These are phyloP conservation scores for Nyctibius grandis DNA, from an alignment of 2,797 vertebrate species.

Conservation along the genomic window DNA sequence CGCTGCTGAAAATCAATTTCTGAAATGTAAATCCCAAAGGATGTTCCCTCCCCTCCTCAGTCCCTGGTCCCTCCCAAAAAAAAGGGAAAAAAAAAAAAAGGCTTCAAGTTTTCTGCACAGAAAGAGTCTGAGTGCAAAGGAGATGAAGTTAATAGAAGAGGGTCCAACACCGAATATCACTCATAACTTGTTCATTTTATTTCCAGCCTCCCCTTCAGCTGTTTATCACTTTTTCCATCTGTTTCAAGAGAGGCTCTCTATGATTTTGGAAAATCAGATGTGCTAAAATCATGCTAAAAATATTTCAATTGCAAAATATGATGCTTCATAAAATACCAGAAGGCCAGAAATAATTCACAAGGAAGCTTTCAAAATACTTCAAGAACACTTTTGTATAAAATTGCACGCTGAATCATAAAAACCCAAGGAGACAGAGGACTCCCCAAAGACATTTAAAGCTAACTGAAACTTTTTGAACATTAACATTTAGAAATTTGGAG, in stretches of 20 bases:
- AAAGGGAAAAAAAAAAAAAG: rapidly evolving
- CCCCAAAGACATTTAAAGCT: neutral
- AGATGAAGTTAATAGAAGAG: neutral
- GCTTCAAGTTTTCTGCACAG: neutral
- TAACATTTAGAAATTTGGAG: neutral
- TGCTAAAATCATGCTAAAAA: conserved; percentile 43
- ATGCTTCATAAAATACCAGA: conserved; percentile 37
- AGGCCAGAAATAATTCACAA: conserved; percentile 41
- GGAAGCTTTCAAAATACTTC: conserved; percentile 14
- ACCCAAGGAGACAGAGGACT: neutral
- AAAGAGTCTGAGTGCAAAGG: neutral
- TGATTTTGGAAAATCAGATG: neutral
- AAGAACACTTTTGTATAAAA: neutral
- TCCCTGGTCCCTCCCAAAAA: neutral
- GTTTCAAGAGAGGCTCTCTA: neutral
- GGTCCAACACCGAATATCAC: neutral
- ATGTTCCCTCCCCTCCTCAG: neutral
- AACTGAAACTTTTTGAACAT: neutral
- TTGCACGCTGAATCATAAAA: conserved; percentile 14
- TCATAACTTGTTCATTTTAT: neutral
- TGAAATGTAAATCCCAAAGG: neutral
- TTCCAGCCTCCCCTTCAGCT: neutral
- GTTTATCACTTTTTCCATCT: conserved; percentile 10
- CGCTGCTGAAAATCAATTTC: neutral
- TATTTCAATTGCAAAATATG: conserved; percentile 45